Conservation (phyloP, 2,797 vertebrate species). For the Bufotes viridis region DNA sequence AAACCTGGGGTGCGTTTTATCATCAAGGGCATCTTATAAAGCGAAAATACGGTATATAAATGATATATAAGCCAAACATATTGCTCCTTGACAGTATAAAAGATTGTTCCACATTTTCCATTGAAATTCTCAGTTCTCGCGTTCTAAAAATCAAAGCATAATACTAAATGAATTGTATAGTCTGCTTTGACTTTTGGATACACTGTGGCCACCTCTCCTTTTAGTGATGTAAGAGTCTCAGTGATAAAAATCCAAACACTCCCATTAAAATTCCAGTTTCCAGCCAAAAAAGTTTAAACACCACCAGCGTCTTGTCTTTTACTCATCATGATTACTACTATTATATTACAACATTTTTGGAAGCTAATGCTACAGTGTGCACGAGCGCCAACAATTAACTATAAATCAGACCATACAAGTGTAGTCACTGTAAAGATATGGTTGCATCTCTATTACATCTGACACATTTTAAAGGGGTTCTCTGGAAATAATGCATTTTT, state of each 20-base stretch:
- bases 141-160: background rate
- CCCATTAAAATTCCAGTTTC: conserved; percentile 55
- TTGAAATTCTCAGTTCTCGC: too few relatives aligned
- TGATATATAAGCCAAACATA: background rate
- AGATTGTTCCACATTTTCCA: background rate
- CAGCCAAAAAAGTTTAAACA: conserved; percentile 10
- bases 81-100: background rate
- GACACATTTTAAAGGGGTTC: background rate
- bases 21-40: too few relatives aligned
- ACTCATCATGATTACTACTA: conserved; percentile 23
- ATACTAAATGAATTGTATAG: background rate
- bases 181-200: background rate
- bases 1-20: too few relatives aligned
- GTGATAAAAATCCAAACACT: conserved; percentile 47
- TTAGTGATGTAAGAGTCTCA: conserved; percentile 17
- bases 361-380: background rate
- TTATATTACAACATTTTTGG: conserved; percentile 18
- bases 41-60: background rate
- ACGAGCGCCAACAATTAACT: background rate
- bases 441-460: background rate
- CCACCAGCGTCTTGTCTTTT: conserved; percentile 11
- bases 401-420: background rate
- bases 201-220: background rate
- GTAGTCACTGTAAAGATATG: too few relatives aligned
- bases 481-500: too few relatives aligned